phyloP scores from a whole-genome alignment of 64 coral and sea anemone genomes.

The Astreopora myriophthalma region DNA sequence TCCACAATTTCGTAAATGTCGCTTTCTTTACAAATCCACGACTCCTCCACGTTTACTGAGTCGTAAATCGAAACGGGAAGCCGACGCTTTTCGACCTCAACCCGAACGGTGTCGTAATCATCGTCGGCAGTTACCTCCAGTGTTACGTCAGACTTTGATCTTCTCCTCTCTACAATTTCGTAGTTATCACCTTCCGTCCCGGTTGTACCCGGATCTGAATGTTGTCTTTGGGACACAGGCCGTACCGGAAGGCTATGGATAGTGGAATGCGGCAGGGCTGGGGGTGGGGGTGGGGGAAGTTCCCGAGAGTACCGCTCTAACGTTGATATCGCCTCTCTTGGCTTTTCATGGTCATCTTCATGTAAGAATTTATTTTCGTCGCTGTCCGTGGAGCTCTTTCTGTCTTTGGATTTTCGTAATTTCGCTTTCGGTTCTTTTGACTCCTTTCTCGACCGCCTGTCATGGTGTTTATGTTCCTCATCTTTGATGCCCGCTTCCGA shows the following conservation, averaged over 20 bases:
- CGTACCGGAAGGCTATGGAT: background rate
- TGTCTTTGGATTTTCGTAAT: background rate
- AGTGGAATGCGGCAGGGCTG: background rate
- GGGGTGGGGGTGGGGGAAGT: background rate
- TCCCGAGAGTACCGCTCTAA: background rate
- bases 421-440: background rate
- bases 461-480: background rate
- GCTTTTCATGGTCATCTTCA: background rate
- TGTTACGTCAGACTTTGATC: background rate
- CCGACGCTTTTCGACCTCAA: background rate
- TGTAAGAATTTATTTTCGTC: background rate
- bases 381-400: background rate
- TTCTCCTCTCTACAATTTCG: background rate
- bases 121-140: background rate
- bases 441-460: background rate
- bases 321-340: background rate
- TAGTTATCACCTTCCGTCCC: background rate
- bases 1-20: constrained; percentile 25
- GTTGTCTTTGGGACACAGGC: background rate
- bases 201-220: background rate
- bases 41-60: background rate
- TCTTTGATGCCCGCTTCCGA: constrained; percentile 5
- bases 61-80: background rate
- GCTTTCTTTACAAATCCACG: background rate
- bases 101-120: background rate